These are phyloP conservation scores for Anthopleura xanthogrammica DNA, from an alignment of 92 coral and sea anemone genomes.

Conservation along the genomic window DNA sequence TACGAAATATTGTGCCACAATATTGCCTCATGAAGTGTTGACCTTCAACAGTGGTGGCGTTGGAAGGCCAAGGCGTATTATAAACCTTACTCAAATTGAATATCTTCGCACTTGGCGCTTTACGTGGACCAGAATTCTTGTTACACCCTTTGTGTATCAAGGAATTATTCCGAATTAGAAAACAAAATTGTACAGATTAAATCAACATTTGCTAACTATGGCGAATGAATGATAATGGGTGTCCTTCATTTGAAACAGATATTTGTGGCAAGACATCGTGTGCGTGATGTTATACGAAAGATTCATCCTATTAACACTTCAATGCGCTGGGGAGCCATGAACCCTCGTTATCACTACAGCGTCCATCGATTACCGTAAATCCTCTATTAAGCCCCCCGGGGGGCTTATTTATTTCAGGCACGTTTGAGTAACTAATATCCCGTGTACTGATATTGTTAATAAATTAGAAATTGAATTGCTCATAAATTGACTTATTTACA, in stretches of 20 bases:
- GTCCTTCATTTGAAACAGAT: not conserved
- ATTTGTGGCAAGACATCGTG: not conserved
- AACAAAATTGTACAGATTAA: too few relatives aligned
- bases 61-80: not conserved
- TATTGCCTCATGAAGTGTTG: not conserved
- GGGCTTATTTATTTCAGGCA: too few relatives aligned
- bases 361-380: too few relatives aligned
- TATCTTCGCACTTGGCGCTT: not conserved
- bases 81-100: not conserved
- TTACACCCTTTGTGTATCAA: not conserved
- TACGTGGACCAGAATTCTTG: not conserved
- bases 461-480: too few relatives aligned
- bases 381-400: too few relatives aligned
- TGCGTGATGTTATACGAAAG: not conserved
- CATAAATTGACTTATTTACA: too few relatives aligned
- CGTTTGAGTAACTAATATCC: too few relatives aligned
- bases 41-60: not conserved
- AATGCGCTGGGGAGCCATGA: constrained; percentile 40
- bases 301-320: not conserved
- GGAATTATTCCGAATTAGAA: too few relatives aligned
- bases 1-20: not conserved
- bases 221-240: not conserved
- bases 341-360: constrained; percentile 12
- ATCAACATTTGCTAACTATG: not conserved
- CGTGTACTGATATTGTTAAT: too few relatives aligned